Evolutionary conservation across 1,140 invertebrate species (phyloP).

Genomic region (Drosophila nikananu): DNA sequence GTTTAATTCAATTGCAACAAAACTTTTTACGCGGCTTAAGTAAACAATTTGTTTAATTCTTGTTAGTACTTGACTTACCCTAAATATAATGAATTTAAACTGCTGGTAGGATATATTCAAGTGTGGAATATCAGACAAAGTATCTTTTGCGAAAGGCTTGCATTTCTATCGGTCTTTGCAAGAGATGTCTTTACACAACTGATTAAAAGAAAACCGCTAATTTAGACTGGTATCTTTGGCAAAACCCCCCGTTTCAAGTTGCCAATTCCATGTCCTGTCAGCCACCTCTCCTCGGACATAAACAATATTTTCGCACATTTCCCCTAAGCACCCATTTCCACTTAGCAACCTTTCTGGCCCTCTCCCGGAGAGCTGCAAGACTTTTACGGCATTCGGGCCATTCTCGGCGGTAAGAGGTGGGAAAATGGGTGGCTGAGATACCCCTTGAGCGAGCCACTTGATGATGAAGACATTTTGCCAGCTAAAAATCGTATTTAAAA

Average conservation of each 20-base stretch:
- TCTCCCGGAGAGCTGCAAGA: constrained; percentile 2
- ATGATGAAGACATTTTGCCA: constrained; percentile 73
- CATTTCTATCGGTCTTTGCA: background rate
- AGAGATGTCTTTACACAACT: background rate
- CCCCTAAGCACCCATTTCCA: constrained; percentile 63
- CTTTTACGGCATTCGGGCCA: constrained; percentile 51
- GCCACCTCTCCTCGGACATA: constrained; percentile 18
- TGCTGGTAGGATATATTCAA: background rate
- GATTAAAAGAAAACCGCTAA: constrained; percentile 5
- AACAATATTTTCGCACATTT: constrained; percentile 64
- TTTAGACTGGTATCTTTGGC: background rate
- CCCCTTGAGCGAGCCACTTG: constrained; percentile 48
- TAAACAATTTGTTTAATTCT: constrained; percentile 2
- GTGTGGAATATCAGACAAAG: background rate
- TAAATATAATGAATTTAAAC: background rate
- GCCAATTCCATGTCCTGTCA: background rate
- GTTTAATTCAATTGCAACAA: constrained; percentile 9
- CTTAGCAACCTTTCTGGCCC: constrained; percentile 67
- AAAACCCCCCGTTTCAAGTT: background rate
- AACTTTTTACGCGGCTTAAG: background rate
- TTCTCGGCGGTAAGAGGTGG: background rate
- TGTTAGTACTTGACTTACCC: background rate
- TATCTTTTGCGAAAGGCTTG: background rate
- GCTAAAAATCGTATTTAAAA: constrained; percentile 76
- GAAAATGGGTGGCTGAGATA: background rate